Base-by-base conservation (phyloP, 1,140 invertebrate genomes). In the Venturia canescens region DNA sequence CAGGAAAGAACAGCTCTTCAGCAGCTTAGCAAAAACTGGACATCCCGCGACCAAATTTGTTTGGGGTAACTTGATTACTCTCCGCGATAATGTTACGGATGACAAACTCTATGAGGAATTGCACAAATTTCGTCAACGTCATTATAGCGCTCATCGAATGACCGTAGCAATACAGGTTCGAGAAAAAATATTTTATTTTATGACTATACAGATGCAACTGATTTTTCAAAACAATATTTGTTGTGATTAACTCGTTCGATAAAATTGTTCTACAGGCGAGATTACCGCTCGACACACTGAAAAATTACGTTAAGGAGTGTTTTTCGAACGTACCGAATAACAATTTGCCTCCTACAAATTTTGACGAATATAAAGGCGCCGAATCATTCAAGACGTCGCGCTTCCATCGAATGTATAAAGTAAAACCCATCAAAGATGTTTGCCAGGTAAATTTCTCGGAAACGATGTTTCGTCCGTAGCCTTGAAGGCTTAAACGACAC, bases 81-180 rank as follows among this genome's bases (percentile, higher is more conserved):
- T 98, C n/a, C 94, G 93, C 66, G 94, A 95, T 16, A 94, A 95
- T 80, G 91, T 96, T 23, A 84, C 91, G 3, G 95, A 96, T 79
- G 94, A 95, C 26, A 92, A 92, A 48, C 89, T 97, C 0, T 93
- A 96, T 82, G 85, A 92, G 71, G 91, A 93, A 13, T 90, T 98
- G 2, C 94, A 97, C 81, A 94, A 97, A 74, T 98, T 98, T 87
- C 93, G 96, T 76, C 93, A 94, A 83, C 91, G 95, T 57, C 96
- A 98, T 90, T 99, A 99, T 86, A 96, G 96, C 29, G 96, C 97
- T 6, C 95, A 98, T 87, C 93, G 97, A 80, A 98, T 99, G 97
- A 97, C 95, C 57, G 87, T 98, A 4, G 95, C 96, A 82, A 93
- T 99, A 60, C 94, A 97, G 89, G 94, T 94, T 78, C 70, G 78